Percentiles rank a stretch among this genome's conserved stretches.
These are phyloP conservation scores for Chrosomus eos DNA, from an alignment of 2,797 vertebrate species.

Conservation along the genomic window DNA sequence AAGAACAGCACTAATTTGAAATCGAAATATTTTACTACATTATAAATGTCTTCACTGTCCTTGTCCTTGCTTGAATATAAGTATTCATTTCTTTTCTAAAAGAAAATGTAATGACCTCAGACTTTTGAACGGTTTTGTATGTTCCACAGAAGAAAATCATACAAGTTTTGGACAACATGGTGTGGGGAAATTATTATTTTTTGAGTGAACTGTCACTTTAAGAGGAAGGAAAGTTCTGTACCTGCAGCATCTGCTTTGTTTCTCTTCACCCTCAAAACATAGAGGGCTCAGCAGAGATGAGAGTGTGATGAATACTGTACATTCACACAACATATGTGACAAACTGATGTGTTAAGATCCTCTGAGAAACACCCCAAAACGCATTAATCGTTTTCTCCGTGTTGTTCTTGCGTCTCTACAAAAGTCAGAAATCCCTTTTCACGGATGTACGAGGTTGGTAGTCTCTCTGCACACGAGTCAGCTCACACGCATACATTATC, in stretches of 20 bases:
- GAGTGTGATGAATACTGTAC: not conserved
- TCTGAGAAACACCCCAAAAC: not conserved
- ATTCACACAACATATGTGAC: not conserved
- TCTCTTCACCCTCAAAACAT: not conserved
- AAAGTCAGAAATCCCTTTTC: conserved; percentile 17
- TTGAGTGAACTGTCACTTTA: conserved; percentile 14
- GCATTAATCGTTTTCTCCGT: not conserved
- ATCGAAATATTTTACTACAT: not conserved
- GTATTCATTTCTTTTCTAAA: not conserved
- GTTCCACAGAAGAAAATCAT: not conserved
- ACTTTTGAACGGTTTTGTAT: not conserved
- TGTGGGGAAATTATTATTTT: not conserved
- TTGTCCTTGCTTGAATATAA: not conserved
- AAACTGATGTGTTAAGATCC: not conserved
- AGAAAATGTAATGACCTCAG: not conserved
- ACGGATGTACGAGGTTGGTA: not conserved
- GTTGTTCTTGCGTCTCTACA: not conserved
- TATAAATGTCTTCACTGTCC: not conserved
- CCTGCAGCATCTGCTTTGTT: conserved; percentile 37
- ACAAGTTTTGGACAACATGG: not conserved
- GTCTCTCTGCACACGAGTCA: not conserved
- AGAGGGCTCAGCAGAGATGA: not conserved
- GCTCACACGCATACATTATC: not conserved
- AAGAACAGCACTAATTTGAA: not conserved
- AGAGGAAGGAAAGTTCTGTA: conserved; percentile 36